Evolutionary conservation across 2,797 vertebrate genomes (phyloP), one percentile per base, ranked within the genome.

Genomic region (Hirundo rustica): DNA sequence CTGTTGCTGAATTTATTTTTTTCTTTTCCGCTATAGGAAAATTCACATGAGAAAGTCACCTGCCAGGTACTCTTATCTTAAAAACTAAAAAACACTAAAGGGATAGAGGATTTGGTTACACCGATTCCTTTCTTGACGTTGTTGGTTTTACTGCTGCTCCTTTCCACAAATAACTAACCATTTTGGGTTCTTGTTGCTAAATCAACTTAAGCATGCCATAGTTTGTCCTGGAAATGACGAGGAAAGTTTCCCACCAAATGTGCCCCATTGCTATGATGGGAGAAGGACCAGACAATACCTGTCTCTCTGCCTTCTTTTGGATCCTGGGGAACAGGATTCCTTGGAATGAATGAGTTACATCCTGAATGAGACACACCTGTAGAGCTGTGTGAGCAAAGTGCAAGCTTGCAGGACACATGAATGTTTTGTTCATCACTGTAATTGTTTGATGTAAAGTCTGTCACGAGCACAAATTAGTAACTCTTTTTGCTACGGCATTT

Each of bases 381-480:
- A 55, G 27, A 71, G 54, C 45, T 81, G 10, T 17, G 8, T 21
- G 42, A 87, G 38, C 17, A 11, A 84, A 66, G 40, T 8, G 4
- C 7, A 4, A 2, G 21, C 25, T 18, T 87, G 40, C 36, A 47
- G 40, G 7, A 15, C 7, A 6, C 0, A 0, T 22, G 2, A 71
- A 18, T 38, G 7, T 85, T 72, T 32, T 72, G 18, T 45, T 85
- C 10, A 18, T 55, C 6, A 0, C 25, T 72, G 14, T 50, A 30
- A 23, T 51, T 77, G 42, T 36, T 47, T 79, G 25, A 62, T 47
- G 30, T 40, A 5, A 62, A 47, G 5, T 47, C 30, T 75, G 11
- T 30, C 21, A 40, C 1, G 1, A 85, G 30, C 19, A 85, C 27
- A 38, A 14, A 54, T 81, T 30, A 67, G 19, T 64, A 17, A 54